Base-by-base conservation (phyloP, 2,888 invertebrate genomes). In the Tuberolachnus salignus region DNA sequence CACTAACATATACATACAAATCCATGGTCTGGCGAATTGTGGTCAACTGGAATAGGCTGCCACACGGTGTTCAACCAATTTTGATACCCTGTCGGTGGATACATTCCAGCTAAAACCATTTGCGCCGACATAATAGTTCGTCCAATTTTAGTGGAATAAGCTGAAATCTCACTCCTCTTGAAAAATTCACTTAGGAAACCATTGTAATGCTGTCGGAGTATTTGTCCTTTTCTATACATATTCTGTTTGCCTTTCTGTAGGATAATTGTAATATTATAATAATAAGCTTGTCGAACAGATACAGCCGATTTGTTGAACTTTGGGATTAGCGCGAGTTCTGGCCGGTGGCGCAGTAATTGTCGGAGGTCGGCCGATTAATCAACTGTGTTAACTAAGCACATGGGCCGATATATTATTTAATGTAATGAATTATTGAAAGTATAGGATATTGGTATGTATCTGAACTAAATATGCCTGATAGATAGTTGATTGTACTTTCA, bases 21-120 rank as follows among this genome's bases (percentile, higher is more conserved):
- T 23, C 51, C 19, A 10, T 46, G 46, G 16, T 81, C 73, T 34
- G 75, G 78, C 0, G 92, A 90, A 1, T 86, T 83, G 0, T 92
- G 91, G 83, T 93, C 93, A 0, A 93, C 88, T 0, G 93, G 93
- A 82, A 94, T 91, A 0, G 93, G 93, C 85, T 92, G 92, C 93
- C 93, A 94, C 53, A 85, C 83, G 6, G 92, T 46, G 83, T 74
- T 21, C 0, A 42, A 64, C 63, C 73, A 73, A 1, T 88, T 81
- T 83, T 91, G 87, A 6, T 86, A 85, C 0, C 85, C 87, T 4
- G 83, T 83, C 0, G 92, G 92, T 8, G 92, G 91, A 85, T 90
- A 93, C 70, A 93, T 84, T 0, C 93, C 93, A 46, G 80, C 73
- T 26, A 82, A 61, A 44, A 81, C 55, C 74, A 81, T 72, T 53